Evolutionary conservation across 2,113 vertebrate genomes (phyloP), one percentile per base, ranked within the genome.

Genomic region (Puffinus mauretanicus): DNA sequence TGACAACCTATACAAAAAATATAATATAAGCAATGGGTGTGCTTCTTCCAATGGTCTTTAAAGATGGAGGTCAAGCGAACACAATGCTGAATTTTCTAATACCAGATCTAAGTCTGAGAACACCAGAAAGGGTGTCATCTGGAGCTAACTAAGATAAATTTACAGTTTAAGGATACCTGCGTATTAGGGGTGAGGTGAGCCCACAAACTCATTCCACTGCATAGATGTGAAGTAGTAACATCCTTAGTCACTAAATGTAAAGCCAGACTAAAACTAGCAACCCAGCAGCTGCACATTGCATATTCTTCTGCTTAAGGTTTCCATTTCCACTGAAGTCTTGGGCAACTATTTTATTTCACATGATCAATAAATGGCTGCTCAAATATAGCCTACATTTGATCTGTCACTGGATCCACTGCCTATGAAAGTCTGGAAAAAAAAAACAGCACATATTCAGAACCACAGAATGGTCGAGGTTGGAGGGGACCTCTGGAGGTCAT

Each of bases 21-120:
- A 38, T 7, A 51, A 57, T 26, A 30, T 46, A 62, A 76, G 12
- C 7, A 65, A 61, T 9, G 2, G 7, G 4, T 2, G 0, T 17
- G 24, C 64, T 62, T 86, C 36, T 73, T 49, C 51, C 12, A 69
- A 52, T 1, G 2, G 29, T 65, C 36, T 34, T 67, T 81, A 81
- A 77, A 73, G 17, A 38, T 7, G 6, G 6, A 73, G 24, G 14
- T 42, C 20, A 42, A 82, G 8, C 44, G 22, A 86, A 69, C 11
- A 52, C 8, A 55, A 60, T 18, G 8, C 20, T 77, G n/a, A 34
- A 52, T 52, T 47, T 83, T 86, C 72, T 86, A 57, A 36, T 52
- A 69, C 5, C 66, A 69, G 6, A 49, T 38, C 46, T 67, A 69
- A 52, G 20, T 40, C 52, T 60, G 18, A 54, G 30, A 86, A 64